Percentiles rank a stretch among this genome's conserved stretches.
Conservation (phyloP, 2,888 invertebrate species). For the Halictus quadricinctus region DNA sequence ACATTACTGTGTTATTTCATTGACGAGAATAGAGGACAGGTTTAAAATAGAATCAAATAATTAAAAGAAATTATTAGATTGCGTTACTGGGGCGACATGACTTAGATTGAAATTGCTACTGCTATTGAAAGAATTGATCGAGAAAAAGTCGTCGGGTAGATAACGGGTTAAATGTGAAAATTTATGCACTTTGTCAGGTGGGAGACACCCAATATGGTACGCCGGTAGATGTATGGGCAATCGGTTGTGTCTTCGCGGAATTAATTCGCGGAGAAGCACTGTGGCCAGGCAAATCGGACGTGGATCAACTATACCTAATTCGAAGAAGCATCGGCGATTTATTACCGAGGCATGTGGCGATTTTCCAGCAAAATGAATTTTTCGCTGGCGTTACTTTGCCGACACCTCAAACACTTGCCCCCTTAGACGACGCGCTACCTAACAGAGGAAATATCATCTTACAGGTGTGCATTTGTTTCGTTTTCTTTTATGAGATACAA, state of each 20-base stretch:
- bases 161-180: background rate
- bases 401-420: constrained; percentile 92
- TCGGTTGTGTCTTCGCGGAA: constrained; percentile 96
- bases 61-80: background rate
- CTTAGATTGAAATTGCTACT: background rate
- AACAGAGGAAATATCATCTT: constrained; percentile 84
- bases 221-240: constrained; percentile 99
- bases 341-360: constrained; percentile 96
- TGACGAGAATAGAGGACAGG: background rate
- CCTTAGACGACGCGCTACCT: constrained; percentile 94
- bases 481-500: background rate
- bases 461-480: constrained; percentile 67
- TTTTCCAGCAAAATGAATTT: constrained; percentile 97
- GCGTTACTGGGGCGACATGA: background rate
- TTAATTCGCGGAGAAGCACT: constrained; percentile 94
- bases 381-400: constrained; percentile 96
- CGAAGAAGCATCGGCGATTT: constrained; percentile 97
- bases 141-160: background rate
- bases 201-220: constrained; percentile 97
- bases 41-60: background rate
- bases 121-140: background rate
- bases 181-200: constrained; percentile 83
- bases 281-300: constrained; percentile 99
- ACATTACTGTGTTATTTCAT: background rate
- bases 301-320: constrained; percentile 98